phyloP scores from a whole-genome alignment of 2,888 invertebrate genomes.

The Timema podura region DNA sequence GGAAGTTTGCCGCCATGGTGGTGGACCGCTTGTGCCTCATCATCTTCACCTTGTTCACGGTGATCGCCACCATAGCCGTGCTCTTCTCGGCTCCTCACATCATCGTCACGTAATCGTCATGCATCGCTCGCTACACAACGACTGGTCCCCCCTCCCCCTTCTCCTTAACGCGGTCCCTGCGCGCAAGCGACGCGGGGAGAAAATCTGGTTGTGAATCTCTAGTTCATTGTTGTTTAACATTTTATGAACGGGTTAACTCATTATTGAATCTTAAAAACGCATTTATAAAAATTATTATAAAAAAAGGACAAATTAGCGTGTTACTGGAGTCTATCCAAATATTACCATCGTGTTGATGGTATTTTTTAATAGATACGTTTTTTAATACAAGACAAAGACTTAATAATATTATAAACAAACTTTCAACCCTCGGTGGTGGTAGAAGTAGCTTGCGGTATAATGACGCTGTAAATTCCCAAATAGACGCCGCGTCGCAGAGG shows the following conservation, averaged over 20 bases:
- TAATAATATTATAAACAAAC: too few relatives aligned
- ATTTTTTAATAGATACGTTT: conserved; percentile 32
- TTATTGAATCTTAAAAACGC: background rate
- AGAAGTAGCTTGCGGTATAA: too few relatives aligned
- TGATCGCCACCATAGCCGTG: conserved; percentile 95
- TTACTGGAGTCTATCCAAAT: conserved; percentile 25
- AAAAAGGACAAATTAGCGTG: background rate
- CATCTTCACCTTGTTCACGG: conserved; percentile 97
- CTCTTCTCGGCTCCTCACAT: conserved; percentile 95
- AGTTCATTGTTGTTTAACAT: conserved; percentile 32
- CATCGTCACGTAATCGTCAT: conserved; percentile 71
- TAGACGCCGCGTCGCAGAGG: too few relatives aligned
- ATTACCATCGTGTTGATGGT: conserved; percentile 29
- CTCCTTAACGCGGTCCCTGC: too few relatives aligned
- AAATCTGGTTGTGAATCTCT: conserved; percentile 28
- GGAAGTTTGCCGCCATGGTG: conserved; percentile 99
- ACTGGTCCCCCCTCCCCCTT: too few relatives aligned
- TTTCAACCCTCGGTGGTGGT: too few relatives aligned
- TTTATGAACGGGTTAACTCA: conserved; percentile 33
- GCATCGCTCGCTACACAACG: too few relatives aligned
- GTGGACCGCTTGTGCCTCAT: conserved; percentile 99
- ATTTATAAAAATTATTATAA: conserved; percentile 13
- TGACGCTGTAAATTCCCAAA: too few relatives aligned
- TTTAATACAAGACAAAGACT: conserved; percentile 23
- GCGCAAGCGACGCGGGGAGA: too few relatives aligned